Percentiles rank a stretch among this genome's conserved stretches.
phyloP scores from a whole-genome alignment of 2,888 invertebrate species.

The Orthosia cruda region DNA sequence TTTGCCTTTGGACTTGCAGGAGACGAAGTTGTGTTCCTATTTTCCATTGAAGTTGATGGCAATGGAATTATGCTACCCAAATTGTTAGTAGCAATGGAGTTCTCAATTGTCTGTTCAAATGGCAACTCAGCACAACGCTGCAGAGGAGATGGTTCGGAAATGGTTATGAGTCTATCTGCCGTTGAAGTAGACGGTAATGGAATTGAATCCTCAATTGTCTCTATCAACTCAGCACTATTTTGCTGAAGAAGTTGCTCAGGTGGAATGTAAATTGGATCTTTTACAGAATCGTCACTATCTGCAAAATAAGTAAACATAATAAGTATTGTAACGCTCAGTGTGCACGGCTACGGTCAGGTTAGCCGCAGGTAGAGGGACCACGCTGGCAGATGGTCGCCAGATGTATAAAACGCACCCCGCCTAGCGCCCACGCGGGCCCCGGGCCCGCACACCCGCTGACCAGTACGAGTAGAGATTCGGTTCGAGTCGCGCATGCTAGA shows the following conservation, averaged over 20 bases:
- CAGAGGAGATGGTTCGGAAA: slow-evolving; percentile 7
- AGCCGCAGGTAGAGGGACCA: too few species aligned
- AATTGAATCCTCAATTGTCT: slow-evolving; percentile 2
- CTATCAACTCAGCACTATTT: neutral
- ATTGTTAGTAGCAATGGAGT: neutral
- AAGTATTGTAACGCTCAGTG: too few species aligned
- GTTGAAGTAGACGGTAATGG: slow-evolving; percentile 6
- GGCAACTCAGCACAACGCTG: slow-evolving; percentile 6
- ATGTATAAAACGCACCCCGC: too few species aligned
- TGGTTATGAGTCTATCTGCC: neutral
- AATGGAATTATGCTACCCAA: slow-evolving; percentile 3
- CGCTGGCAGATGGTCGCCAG: too few species aligned
- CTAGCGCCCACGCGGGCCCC: too few species aligned
- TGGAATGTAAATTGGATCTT: slow-evolving; percentile 5
- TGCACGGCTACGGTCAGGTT: too few species aligned
- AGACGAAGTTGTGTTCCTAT: neutral
- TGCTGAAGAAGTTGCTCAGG: slow-evolving; percentile 4
- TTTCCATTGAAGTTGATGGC: slow-evolving; percentile 1
- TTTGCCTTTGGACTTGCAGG: slow-evolving; percentile 6
- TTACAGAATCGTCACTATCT: slow-evolving; percentile 7
- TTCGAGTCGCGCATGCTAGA: too few species aligned
- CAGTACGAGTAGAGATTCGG: too few species aligned
- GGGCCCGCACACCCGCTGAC: too few species aligned
- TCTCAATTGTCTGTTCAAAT: neutral
- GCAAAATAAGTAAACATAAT: slow-evolving; percentile 4